Base-by-base conservation (phyloP, 1,140 invertebrate genomes). In the Cherax quadricarinatus region DNA sequence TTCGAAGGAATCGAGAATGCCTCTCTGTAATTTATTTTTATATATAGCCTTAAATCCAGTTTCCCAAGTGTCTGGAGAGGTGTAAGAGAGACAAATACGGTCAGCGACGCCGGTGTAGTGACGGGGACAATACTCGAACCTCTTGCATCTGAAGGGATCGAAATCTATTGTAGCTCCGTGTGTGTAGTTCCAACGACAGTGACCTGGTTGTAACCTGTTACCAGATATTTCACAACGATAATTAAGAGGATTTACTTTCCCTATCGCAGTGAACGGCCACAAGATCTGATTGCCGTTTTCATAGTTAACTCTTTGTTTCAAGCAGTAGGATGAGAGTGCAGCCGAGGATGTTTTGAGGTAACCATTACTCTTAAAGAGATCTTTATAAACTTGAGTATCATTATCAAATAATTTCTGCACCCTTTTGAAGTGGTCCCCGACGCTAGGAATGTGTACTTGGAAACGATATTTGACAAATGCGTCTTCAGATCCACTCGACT, bases 61-160 rank as follows among this genome's bases (percentile, higher is more conserved):
- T 12, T 84, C 89, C 93, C 93, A 93, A 30, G 73, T 48, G 48
- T 24, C 48, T 24, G 86, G 75, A 24, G 51, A 18, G 0, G 81
- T 75, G 30, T 89, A 53, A 10, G 66, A 78, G 16, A 92, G 62
- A 41, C 93, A 93, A 9, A 93, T 62, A 41, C 73, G 6, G 16
- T 82, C 82, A 5, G 75, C 75, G n/a, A 93, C 60, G 14, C 83
- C 66, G 3, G 62, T 81, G 51, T 92, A 92, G 41, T 89, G 84
- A n/a, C 73, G 66, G 9, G 93, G 93, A 49, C 93, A 93, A 7
- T 62, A 75, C 4, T 93, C 93, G 62, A 93, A 93, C 18, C 86
- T 73, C 12, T 75, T 24, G 62, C 93, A 93, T 7, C 73, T 53
- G 30, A 24, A 53, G 60, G 89, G 49, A 4, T 86, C 79, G 79